Percentiles rank a stretch among this genome's conserved stretches.
Conservation (phyloP, 2,113 vertebrate genomes). For the Arenaria interpres region DNA sequence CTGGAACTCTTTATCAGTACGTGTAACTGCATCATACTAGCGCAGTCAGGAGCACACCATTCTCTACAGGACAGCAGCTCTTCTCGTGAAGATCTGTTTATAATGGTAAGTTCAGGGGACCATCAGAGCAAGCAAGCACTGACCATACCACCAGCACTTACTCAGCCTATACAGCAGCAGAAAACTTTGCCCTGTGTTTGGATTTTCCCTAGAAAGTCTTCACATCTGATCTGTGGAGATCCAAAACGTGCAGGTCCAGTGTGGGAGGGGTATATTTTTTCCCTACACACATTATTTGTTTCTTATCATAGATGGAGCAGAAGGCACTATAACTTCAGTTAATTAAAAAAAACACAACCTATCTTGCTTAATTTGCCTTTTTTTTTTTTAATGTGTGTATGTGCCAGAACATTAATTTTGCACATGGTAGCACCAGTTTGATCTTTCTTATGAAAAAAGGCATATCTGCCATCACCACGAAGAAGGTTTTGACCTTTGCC, state of each 20-base stretch:
- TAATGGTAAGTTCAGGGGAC: neutral
- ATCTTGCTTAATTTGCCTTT: neutral
- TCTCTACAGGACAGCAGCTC: neutral
- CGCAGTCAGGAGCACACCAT: fast-evolving
- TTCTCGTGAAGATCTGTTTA: neutral
- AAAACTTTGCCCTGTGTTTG: neutral
- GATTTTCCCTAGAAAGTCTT: neutral
- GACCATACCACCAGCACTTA: neutral
- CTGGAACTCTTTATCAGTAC: neutral
- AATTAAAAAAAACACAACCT: neutral
- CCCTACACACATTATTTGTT: neutral
- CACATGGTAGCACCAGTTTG: neutral
- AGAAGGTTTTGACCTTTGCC: neutral
- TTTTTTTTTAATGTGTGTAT: too few species aligned
- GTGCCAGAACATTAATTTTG: neutral
- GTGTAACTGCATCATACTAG: neutral
- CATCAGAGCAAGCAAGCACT: neutral
- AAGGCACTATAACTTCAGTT: neutral
- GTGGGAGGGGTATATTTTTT: neutral
- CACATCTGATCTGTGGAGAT: neutral
- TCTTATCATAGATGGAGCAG: neutral
- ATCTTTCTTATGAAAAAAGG: neutral
- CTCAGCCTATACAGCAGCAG: neutral
- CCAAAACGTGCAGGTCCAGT: neutral
- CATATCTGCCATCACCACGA: neutral